Evolutionary conservation across 1,140 invertebrate genomes (phyloP).

Genomic region (Zelostemma sp.): DNA sequence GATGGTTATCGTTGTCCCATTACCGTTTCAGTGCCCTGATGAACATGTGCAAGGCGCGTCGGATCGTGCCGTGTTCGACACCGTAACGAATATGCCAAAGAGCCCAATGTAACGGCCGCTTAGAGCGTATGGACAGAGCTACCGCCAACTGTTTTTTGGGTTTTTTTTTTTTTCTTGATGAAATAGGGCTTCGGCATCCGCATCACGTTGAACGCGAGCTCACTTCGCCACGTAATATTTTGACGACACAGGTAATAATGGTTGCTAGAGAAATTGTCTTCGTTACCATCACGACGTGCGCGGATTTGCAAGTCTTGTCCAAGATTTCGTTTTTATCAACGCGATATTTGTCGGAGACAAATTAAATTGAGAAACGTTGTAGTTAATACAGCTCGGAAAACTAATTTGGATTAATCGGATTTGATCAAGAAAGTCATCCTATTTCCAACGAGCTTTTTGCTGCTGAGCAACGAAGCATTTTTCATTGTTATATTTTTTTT

Average conservation of each 20-base stretch:
- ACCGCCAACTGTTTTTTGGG: constrained; percentile 14
- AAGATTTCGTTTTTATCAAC: too few relatives aligned
- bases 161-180: constrained; percentile 24
- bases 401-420: too few relatives aligned
- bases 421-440: background rate
- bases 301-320: constrained; percentile 35
- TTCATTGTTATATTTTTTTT: constrained; percentile 22
- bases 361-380: too few relatives aligned
- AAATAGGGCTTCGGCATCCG: constrained; percentile 34
- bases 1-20: constrained; percentile 26
- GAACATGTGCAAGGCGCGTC: constrained; percentile 18
- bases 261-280: constrained; percentile 3
- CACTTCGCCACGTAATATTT: constrained; percentile 28
- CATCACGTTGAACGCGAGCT: constrained; percentile 22
- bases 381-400: too few relatives aligned
- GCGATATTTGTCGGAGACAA: too few relatives aligned
- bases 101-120: constrained; percentile 30
- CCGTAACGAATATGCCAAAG: constrained; percentile 34
- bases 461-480: constrained; percentile 18
- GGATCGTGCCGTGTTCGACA: background rate
- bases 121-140: background rate
- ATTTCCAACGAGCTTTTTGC: background rate
- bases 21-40: constrained; percentile 38
- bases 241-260: constrained; percentile 18
- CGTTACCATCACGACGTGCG: constrained; percentile 11